phyloP scores from a whole-genome alignment of 2,888 invertebrate genomes.

The Stenolophus ochropezus region DNA sequence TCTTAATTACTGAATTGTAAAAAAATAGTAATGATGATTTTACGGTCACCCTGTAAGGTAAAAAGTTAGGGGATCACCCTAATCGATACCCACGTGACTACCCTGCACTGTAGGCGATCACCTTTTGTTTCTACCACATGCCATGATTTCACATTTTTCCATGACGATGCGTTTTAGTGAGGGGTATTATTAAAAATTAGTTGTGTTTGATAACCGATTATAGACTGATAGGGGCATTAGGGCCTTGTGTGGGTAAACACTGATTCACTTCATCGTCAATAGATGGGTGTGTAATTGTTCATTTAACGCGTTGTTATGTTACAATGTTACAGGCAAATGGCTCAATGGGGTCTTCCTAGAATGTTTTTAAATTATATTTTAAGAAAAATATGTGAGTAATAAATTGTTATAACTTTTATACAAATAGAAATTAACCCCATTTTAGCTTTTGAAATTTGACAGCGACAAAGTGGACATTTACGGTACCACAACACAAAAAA shows the following conservation, averaged over 20 bases:
- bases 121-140: slow-evolving; percentile 16
- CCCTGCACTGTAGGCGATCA: background rate
- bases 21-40: no score
- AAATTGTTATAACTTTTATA: no score
- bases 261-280: background rate
- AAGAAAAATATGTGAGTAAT: no score
- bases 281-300: background rate
- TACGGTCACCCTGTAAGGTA: background rate
- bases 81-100: slow-evolving; percentile 43
- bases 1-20: no score
- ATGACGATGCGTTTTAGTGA: slow-evolving; percentile 22
- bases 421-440: no score
- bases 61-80: slow-evolving; percentile 38
- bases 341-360: no score
- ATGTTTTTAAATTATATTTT: no score
- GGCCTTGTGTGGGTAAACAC: background rate
- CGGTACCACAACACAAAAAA: no score
- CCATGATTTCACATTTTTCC: slow-evolving; percentile 28
- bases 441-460: no score
- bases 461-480: no score
- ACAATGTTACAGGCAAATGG: no score
- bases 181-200: slow-evolving; percentile 54
- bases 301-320: background rate
- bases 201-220: slow-evolving; percentile 49
- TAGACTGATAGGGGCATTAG: slow-evolving; percentile 1